Conservation (phyloP, 2,797 vertebrate species). For the Hydrophis major region DNA sequence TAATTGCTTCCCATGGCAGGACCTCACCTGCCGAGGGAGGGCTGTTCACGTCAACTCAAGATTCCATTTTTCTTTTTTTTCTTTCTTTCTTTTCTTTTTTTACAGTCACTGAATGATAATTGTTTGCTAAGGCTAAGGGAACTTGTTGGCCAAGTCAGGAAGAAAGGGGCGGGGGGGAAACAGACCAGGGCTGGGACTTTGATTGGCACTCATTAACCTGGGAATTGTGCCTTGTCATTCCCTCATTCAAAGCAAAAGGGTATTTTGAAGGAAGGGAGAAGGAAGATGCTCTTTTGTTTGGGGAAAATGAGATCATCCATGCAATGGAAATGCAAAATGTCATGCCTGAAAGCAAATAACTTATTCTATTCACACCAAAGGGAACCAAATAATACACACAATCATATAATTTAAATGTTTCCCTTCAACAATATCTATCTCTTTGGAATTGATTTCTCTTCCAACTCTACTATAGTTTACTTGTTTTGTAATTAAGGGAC, state of each 20-base stretch:
- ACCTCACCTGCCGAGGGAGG: slow-evolving; percentile 82
- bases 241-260: slow-evolving; percentile 50
- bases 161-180: slow-evolving; percentile 26
- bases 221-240: slow-evolving; percentile 71
- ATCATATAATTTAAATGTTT: slow-evolving; percentile 38
- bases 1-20: slow-evolving; percentile 99
- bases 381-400: slow-evolving; percentile 19
- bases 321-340: slow-evolving; percentile 41
- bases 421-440: slow-evolving; percentile 24
- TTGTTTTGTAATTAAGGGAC: slow-evolving; percentile 37
- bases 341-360: slow-evolving; percentile 47
- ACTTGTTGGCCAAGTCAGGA: slow-evolving; percentile 85
- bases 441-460: slow-evolving; percentile 28
- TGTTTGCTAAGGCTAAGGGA: slow-evolving; percentile 84
- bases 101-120: slow-evolving; percentile 85
- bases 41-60: slow-evolving; percentile 79
- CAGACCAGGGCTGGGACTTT: slow-evolving; percentile 71
- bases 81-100: slow-evolving; percentile 63
- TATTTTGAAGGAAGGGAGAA: slow-evolving; percentile 40
- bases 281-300: slow-evolving; percentile 62
- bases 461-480: slow-evolving; percentile 14
- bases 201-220: slow-evolving; percentile 91
- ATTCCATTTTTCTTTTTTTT: slow-evolving; percentile 73
- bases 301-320: slow-evolving; percentile 55
- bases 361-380: slow-evolving; percentile 37